Evolutionary conservation across 2,113 vertebrate genomes (phyloP).

Genomic region (Oreotrochilus melanogaster): DNA sequence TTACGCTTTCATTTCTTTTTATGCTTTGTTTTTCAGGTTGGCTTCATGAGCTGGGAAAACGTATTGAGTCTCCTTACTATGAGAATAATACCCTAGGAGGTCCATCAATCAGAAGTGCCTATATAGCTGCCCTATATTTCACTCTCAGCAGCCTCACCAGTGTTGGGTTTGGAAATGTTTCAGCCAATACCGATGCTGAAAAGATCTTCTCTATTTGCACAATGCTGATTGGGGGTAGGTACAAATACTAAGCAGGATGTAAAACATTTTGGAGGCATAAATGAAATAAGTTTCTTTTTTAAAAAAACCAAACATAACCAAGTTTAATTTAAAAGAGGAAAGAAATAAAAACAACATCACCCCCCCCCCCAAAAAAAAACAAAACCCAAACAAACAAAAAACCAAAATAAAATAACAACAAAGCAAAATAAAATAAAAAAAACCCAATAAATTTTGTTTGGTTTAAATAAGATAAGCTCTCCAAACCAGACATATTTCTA

Average conservation of each 20-base stretch:
- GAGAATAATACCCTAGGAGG: slow-evolving; percentile 85
- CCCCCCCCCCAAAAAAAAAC: not conserved
- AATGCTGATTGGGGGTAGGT: slow-evolving; percentile 95
- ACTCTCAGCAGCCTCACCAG: slow-evolving; percentile 98
- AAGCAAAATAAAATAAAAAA: no score
- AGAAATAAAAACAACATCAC: not conserved
- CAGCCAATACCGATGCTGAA: slow-evolving; percentile 94
- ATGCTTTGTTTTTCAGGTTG: slow-evolving; percentile 82
- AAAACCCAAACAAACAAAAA: no score
- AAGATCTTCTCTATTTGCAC: slow-evolving; percentile 99
- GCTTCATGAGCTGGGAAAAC: slow-evolving; percentile 96
- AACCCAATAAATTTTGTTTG: not conserved
- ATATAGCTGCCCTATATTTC: slow-evolving; percentile 96
- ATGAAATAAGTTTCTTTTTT: not conserved
- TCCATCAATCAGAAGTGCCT: slow-evolving; percentile 91
- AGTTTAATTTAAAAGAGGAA: not conserved
- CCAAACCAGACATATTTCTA: not conserved
- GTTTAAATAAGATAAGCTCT: not conserved
- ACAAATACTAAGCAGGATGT: not conserved
- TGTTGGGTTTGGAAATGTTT: slow-evolving; percentile 97
- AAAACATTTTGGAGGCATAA: not conserved
- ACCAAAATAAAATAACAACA: not conserved
- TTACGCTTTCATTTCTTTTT: not conserved
- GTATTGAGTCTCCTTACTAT: slow-evolving; percentile 91
- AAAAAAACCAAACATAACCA: not conserved